These are phyloP conservation scores for Xiphias gladius DNA, from an alignment of 2,113 vertebrate species.

Conservation along the genomic window DNA sequence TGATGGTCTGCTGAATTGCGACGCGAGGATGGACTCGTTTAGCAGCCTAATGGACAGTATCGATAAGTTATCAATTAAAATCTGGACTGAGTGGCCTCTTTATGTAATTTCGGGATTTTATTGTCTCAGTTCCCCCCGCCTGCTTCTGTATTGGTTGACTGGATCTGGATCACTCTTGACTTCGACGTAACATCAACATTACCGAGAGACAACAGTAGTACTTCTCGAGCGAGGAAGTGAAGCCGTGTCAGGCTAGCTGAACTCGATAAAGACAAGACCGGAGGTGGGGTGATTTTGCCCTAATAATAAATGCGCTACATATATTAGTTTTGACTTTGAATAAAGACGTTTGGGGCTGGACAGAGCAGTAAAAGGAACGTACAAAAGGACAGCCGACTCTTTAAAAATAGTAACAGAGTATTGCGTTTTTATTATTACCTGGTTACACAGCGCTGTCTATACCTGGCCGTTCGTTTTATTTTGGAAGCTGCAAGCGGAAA, in stretches of 20 bases:
- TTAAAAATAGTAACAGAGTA: too few species aligned
- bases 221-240: conserved; percentile 56
- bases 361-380: not conserved
- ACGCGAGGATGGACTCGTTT: conserved; percentile 8
- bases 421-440: fast-evolving
- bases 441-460: too few species aligned
- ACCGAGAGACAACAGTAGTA: conserved; percentile 42
- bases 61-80: conserved; percentile 19
- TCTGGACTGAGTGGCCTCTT: not conserved
- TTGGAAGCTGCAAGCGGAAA: conserved; percentile 48
- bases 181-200: conserved; percentile 31
- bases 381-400: not conserved
- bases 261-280: not conserved
- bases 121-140: not conserved
- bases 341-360: not conserved
- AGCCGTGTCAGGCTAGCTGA: not conserved
- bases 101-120: not conserved
- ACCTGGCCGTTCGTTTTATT: conserved; percentile 18
- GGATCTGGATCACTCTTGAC: conserved; percentile 2
- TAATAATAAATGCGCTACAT: conserved; percentile 4
- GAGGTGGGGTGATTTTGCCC: not conserved
- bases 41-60: conserved; percentile 20
- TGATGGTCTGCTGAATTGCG: conserved; percentile 5
- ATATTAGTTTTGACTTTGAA: not conserved
- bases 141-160: not conserved